A percentile compares a stretch with the other conserved stretches of the same genome.
Evolutionary conservation across 2,797 vertebrate species (phyloP).

Genomic region (Sebastolobus alascanus): DNA sequence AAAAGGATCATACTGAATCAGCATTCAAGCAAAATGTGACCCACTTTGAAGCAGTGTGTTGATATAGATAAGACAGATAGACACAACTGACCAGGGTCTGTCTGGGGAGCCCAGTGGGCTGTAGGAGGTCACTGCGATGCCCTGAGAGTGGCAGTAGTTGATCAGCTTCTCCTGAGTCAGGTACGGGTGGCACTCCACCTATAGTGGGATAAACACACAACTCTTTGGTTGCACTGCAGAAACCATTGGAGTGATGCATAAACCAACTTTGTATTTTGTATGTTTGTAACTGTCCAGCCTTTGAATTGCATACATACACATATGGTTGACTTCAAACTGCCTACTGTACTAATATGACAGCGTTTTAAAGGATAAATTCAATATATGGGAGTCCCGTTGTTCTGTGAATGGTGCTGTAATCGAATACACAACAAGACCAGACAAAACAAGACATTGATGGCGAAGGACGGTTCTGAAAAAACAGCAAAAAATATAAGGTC

Average conservation of each 20-base stretch:
- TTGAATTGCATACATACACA: too few species aligned
- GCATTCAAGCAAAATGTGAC: background rate
- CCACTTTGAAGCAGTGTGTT: background rate
- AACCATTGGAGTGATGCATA: background rate
- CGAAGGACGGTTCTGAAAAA: slow-evolving; percentile 32
- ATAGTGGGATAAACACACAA: slow-evolving; percentile 15
- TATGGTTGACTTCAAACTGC: background rate
- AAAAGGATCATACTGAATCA: background rate
- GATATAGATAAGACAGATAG: background rate
- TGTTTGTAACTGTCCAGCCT: background rate
- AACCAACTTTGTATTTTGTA: background rate
- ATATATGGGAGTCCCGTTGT: background rate
- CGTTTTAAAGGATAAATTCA: background rate
- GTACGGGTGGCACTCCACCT: slow-evolving; percentile 94
- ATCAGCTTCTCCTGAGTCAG: slow-evolving; percentile 91
- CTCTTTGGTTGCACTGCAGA: background rate
- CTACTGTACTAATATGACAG: background rate
- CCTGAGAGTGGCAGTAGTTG: slow-evolving; percentile 88
- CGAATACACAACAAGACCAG: slow-evolving; percentile 26
- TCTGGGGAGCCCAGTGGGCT: slow-evolving; percentile 94
- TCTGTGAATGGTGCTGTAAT: slow-evolving; percentile 40
- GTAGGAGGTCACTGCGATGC: slow-evolving; percentile 91
- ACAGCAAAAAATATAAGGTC: slow-evolving; percentile 65
- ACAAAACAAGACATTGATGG: slow-evolving; percentile 38
- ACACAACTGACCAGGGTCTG: slow-evolving; percentile 88